A percentile compares a stretch with the other conserved stretches of the same genome.
phyloP scores from a whole-genome alignment of 2,888 invertebrate genomes.

The Hololepta plana region DNA sequence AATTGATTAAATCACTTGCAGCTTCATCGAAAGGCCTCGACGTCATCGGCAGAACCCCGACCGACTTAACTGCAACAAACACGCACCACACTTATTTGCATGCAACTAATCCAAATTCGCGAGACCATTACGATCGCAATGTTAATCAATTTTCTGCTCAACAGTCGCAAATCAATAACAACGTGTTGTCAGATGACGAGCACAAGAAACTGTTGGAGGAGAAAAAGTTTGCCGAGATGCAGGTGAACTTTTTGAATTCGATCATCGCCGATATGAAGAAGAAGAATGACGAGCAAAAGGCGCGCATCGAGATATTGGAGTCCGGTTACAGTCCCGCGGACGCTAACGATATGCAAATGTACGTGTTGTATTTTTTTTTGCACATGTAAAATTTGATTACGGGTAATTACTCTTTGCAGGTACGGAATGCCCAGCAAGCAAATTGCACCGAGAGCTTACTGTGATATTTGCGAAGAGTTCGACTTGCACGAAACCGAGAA shows the following conservation, averaged over 20 bases:
- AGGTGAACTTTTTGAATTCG: conserved; percentile 84
- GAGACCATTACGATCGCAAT: no score
- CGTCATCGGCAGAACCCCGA: no score
- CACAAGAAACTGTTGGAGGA: conserved; percentile 35
- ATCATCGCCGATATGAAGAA: conserved; percentile 93
- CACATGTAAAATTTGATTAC: background rate
- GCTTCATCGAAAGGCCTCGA: no score
- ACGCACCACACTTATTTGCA: no score
- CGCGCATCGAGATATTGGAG: conserved; percentile 63
- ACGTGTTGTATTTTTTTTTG: conserved; percentile 13
- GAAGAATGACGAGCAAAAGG: conserved; percentile 71
- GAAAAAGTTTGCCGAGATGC: conserved; percentile 45
- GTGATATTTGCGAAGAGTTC: conserved; percentile 95
- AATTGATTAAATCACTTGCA: no score
- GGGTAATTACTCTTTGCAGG: conserved; percentile 12
- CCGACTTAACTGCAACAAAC: no score
- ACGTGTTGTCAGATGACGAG: conserved; percentile 12
- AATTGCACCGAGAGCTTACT: conserved; percentile 69
- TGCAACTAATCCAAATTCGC: no score
- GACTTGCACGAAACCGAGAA: conserved; percentile 96
- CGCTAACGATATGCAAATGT: conserved; percentile 28
- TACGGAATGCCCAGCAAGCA: conserved; percentile 17
- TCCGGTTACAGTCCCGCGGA: conserved; percentile 32
- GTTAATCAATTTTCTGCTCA: background rate
- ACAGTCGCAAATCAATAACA: conserved; percentile 6